Base-by-base conservation (phyloP, 1,140 invertebrate genomes). In the Drosophila pseudoobscura region DNA sequence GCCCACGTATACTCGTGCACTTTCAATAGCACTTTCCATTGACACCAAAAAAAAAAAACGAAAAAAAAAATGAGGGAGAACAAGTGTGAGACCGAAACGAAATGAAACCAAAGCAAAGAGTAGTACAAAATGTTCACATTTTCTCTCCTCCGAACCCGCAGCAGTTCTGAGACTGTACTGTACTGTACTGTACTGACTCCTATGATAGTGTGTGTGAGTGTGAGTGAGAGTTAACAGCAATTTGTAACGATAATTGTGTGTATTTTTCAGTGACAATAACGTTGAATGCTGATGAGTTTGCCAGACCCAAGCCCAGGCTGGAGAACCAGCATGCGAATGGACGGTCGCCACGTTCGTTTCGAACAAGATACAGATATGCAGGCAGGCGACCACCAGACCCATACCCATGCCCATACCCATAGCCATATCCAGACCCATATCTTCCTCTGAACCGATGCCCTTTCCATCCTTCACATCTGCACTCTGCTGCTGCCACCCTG, bases 181-280 rank as follows among this genome's bases (percentile, higher is more conserved):
- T 24, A 24, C 24, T 26, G 0, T 26, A 5, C 24, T 53, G 9
- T 11, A 15, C 17, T 29, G 45, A 7, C 15, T 11, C 24, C 24
- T 29, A 2, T 6, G 7, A 39, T 9, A 49, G 17, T 39, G 8
- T 3, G 41, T 47, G 55, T 57, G 44, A 35, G 17, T 43, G 57
- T 62, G 52, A 71, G 79, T 77, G 69, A 70, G 79, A 82, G 79
- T 82, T 82, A 82, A 82, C 79, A 82, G 79, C 78, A 82, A 82
- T 82, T 82, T 82, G 79, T 82, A 82, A 82, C 79, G 78, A 82
- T 82, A 82, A 82, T 82, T 82, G 79, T 82, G 79, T 82, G 79
- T 82, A 82, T 82, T 82, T 82, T 82, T 82, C 78, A 82, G 79
- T 82, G 79, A 82, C 79, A 82, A 82, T 82, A 82, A 82, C 78